Evolutionary conservation across 2,113 vertebrate species (phyloP).

Genomic region (Cottus gobio): DNA sequence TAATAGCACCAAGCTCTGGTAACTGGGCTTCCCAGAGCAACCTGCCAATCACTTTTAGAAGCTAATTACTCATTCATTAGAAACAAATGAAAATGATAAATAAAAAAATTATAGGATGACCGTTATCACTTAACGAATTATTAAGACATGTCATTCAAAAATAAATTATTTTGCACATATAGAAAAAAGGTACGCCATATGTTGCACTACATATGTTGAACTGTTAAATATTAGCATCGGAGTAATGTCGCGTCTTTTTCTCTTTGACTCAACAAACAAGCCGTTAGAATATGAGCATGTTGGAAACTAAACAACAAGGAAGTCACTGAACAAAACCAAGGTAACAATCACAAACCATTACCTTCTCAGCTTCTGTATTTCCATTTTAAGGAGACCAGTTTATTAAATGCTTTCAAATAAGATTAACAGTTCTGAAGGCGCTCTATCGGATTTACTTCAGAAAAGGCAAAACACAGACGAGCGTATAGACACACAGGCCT

Average conservation of each 20-base stretch:
- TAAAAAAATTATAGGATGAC: conserved; percentile 26
- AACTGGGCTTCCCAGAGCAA: conserved; percentile 14
- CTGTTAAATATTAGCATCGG: conserved; percentile 60
- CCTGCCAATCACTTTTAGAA: conserved; percentile 57
- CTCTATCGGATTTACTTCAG: conserved; percentile 44
- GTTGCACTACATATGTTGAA: neutral
- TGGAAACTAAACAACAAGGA: neutral
- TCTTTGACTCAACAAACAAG: conserved; percentile 22
- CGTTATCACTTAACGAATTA: conserved; percentile 28
- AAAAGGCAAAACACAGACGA: conserved; percentile 39
- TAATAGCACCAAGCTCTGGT: conserved; percentile 38
- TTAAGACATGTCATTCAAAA: conserved; percentile 48
- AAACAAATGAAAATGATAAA: conserved; percentile 51
- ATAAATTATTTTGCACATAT: neutral
- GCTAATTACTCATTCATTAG: conserved; percentile 65
- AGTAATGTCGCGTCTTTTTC: neutral
- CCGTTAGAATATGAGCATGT: neutral
- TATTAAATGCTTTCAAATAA: conserved; percentile 41
- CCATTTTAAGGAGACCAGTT: conserved; percentile 28
- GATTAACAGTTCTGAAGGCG: conserved; percentile 38
- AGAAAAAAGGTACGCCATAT: neutral
- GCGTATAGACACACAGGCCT: conserved; percentile 9
- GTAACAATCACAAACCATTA: neutral
- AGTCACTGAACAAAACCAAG: neutral
- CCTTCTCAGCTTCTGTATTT: conserved; percentile 1